Percentiles rank a stretch among this genome's conserved stretches.
These are phyloP conservation scores for Timandra comae DNA, from an alignment of 2,888 invertebrate genomes.

Conservation along the genomic window DNA sequence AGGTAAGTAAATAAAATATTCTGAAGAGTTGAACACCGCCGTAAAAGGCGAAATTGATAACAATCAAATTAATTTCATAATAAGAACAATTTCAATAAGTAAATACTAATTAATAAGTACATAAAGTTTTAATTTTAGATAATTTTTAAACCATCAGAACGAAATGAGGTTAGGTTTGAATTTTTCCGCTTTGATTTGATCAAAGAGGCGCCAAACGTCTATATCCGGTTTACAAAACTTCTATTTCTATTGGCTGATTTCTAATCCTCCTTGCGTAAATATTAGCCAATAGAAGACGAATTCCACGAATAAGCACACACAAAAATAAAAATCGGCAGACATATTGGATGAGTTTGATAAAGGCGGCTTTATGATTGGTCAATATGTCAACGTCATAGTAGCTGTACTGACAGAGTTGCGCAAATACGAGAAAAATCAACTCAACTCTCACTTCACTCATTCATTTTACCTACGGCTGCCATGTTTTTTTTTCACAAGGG, in stretches of 20 bases:
- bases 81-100: no score
- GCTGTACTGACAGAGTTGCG: conserved; percentile 69
- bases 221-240: conserved; percentile 27
- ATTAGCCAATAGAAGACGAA: conserved; percentile 37
- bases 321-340: conserved; percentile 40
- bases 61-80: no score
- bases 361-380: conserved; percentile 52
- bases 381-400: conserved; percentile 56
- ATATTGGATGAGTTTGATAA: conserved; percentile 57
- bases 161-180: no score
- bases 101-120: no score
- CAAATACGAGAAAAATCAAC: conserved; percentile 52
- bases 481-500: conserved; percentile 84
- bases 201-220: conserved; percentile 44
- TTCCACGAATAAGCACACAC: conserved; percentile 48
- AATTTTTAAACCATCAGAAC: no score
- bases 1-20: no score
- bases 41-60: no score
- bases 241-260: conserved; percentile 35
- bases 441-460: conserved; percentile 58
- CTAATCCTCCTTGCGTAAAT: conserved; percentile 23
- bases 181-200: no score
- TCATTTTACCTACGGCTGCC: conserved; percentile 72
- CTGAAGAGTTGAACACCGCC: no score
- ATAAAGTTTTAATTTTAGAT: no score